These are phyloP conservation scores for Drosophila lutescens DNA, from an alignment of 2,888 invertebrate genomes.

Conservation along the genomic window DNA sequence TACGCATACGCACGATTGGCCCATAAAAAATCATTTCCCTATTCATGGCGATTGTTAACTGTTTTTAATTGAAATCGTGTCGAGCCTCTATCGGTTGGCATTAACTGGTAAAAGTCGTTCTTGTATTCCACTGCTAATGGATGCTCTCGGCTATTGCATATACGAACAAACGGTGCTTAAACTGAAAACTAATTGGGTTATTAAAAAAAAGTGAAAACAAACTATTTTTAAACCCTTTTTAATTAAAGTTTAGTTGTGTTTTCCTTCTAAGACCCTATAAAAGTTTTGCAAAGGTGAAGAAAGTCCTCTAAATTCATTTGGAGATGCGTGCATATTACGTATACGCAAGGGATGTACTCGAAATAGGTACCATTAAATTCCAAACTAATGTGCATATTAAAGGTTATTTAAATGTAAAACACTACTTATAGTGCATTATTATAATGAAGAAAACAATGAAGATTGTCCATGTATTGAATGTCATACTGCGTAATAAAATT, in stretches of 20 bases:
- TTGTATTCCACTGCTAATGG: not conserved
- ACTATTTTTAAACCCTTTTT: no score
- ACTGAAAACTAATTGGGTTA: not conserved
- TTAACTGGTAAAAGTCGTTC: not conserved
- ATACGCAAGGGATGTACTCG: not conserved
- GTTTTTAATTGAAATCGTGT: constrained; percentile 41
- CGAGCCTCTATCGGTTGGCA: not conserved
- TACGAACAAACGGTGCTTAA: not conserved
- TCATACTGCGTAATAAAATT: no score
- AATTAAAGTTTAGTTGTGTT: no score
- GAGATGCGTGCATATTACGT: constrained; percentile 1
- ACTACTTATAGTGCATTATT: no score
- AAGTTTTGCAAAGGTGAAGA: not conserved
- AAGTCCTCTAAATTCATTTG: not conserved
- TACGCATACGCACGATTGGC: constrained; percentile 64
- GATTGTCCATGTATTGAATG: no score
- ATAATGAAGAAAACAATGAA: no score
- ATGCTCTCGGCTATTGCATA: not conserved
- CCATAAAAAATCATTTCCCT: constrained; percentile 22
- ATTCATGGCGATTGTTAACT: constrained; percentile 32
- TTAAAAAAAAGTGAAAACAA: not conserved
- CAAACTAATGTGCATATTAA: no score
- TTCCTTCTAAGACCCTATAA: no score
- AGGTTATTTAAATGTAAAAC: no score
- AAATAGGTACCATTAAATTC: no score